These are phyloP conservation scores for Seira musarum DNA, from an alignment of 2,888 invertebrate genomes.

Conservation along the genomic window DNA sequence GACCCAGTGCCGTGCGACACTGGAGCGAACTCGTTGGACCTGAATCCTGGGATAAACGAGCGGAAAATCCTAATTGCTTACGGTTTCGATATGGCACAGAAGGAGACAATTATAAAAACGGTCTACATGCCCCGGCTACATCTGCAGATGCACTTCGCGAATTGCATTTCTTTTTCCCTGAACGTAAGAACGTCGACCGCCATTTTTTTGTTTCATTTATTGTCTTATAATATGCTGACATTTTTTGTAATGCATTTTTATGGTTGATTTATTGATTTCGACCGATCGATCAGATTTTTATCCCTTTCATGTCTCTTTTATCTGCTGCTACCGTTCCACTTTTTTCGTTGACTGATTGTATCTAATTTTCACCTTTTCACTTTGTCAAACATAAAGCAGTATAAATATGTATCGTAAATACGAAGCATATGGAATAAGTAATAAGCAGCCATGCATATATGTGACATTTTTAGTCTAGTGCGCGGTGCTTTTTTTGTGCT, in stretches of 20 bases:
- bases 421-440: no score
- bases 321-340: no score
- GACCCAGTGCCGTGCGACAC: conserved; percentile 80
- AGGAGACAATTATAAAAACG: conserved; percentile 80
- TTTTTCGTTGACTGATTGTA: no score
- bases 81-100: conserved; percentile 82
- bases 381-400: no score
- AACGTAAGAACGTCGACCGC: conserved; percentile 76
- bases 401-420: no score
- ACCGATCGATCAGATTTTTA: conserved; percentile 36
- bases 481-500: no score
- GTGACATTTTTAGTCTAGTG: no score
- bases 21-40: conserved; percentile 85
- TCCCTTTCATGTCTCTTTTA: conserved; percentile 29
- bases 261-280: conserved; percentile 38
- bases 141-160: conserved; percentile 81
- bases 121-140: conserved; percentile 85
- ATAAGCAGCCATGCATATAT: no score
- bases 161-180: conserved; percentile 91
- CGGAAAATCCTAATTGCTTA: conserved; percentile 81
- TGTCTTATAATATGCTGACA: background rate
- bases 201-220: background rate
- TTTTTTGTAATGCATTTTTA: background rate
- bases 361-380: no score
- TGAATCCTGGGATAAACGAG: conserved; percentile 56